Base-by-base conservation (phyloP, 2,113 vertebrate genomes). In the Melanostigma gelatinosum region DNA sequence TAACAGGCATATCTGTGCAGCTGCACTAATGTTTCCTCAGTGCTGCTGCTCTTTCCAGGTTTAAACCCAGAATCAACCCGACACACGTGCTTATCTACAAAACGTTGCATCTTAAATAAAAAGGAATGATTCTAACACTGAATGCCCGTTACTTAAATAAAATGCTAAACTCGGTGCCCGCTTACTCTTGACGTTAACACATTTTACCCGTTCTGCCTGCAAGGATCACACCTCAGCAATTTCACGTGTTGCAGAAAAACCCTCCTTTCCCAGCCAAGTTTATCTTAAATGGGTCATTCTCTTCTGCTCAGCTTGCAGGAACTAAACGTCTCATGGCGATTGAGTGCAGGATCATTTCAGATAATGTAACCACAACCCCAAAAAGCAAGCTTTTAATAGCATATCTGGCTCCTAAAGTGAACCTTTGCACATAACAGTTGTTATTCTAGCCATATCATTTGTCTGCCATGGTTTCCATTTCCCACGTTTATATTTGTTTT, bases 241-340 rank as follows among this genome's bases (percentile, higher is more conserved):
- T 50, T 42, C 55, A n/a, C 38, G 34, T 15, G 36, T 58, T 61
- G 11, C 3, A 16, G 9, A 57, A 44, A 50, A 66, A 3, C 62
- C 46, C 4, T 72, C 44, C 8, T 24, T 36, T 69, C 40, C 32
- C 40, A 22, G n/a, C 64, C 34, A 6, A n/a, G 58, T 79, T 70
- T 69, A 16, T n/a, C 71, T 76, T 72, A 74, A 87, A 58, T 72
- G 50, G 20, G 69, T 87, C 64, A 71, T 74, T 76, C 61, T 40
- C 32, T 67, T 78, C 8, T 52, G 58, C 82, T 80, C 34, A 32
- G 12, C 52, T 79, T 66, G 57, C 55, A 70, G 50, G 76, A 67
- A 79, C 44, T 29, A 52, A 44, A 18, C 60, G 42, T 34, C 74
- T 11, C 44, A 15, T 52, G 55, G 24, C 55, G 32, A 60, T 11